Evolutionary conservation across 2,113 vertebrate species (phyloP), one percentile per base, ranked within the genome.

Genomic region (Bagarius yarrelli): DNA sequence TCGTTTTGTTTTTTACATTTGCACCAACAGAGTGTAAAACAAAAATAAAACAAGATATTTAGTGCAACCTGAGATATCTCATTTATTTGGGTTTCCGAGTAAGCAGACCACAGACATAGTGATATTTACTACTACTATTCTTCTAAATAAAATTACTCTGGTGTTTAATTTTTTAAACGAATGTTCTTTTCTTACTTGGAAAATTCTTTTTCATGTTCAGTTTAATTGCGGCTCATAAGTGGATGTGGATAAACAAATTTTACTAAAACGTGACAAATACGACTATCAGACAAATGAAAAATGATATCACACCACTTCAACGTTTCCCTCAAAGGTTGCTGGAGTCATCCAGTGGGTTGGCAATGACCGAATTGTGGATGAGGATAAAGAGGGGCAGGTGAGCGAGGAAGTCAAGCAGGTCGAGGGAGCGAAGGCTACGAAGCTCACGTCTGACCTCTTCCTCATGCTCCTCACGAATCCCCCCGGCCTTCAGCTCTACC

Each of bases 321-420:
- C 53, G 82, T 14, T 57, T 64, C 77, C 34, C 27, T 94, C 85
- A 93, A 57, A 88, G 76, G 64, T 76, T 84, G 64, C 76, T 82
- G 67, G 88, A 89, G 76, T 92, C 81, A 36, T 90, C 79, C 5
- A 94, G 82, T 0, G 81, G 88, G 78, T 91, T 93, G 80, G 87
- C 69, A 84, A 92, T 86, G 59, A 91, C 89, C 0, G 90, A 91
- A 80, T 91, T 92, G 84, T 91, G 88, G 12, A 93, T 91, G 60
- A 86, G 80, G 86, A 94, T 88, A 81, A 91, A 88, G 25, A 94
- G 85, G 0, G 91, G 91, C 74, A 93, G 85, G 78, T 90, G 88
- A 27, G 87, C 91, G 44, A 91, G 88, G 77, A 94, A 95, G 87
- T 92, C 92, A 5, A 88, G 87, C 85, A 91, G 83, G 83, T 88